Base-by-base conservation (phyloP, 2,888 invertebrate species). In the Polydrusus pterygomalis region DNA sequence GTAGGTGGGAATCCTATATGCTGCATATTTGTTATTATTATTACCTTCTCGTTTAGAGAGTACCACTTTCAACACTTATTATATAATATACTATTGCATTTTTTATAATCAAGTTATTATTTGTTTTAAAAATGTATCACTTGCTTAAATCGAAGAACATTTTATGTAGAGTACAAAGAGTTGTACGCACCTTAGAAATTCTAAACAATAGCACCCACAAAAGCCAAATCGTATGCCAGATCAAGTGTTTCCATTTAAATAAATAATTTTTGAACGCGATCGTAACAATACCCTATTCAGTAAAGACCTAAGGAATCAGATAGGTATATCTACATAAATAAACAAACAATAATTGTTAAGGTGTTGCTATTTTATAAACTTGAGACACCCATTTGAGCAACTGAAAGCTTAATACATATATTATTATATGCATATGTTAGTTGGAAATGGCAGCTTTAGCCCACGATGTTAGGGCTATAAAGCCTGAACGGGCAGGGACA, bases 201-300 rank as follows among this genome's bases (percentile, higher is more conserved):
- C 15, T 30, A 30, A 45, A 67, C 73, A 73, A 67, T 73, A 20
- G 58, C 56, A 38, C 49, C 56, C 49, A 67, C 67, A 60, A 38
- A 43, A 60, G 73, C 65, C 45, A 20, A 60, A 73, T 73, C 73
- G 51, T 73, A 70, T 60, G 65, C 64, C 49, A 43, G 75, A 70
- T 65, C 70, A 65, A 70, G 74, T 69, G 74, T 70, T 70, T 75
- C 75, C 43, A 75, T 75, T 75, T 75, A 62, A 75, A 75, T 75
- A 75, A 70, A 65, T 70, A 69, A 70, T 60, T 65, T 64, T 43
- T 45, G 63, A 70, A 74, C 49, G 17, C 54, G 64, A 7, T 25
- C 60, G 63, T 58, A 70, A 75, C 70, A 75, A 75, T 64, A 56
- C 47, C 65, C 60, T 65, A 70, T 75, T 75, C 65, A 75, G 60